phyloP scores from a whole-genome alignment of 2,888 invertebrate genomes.

The Sialis fuliginosa region DNA sequence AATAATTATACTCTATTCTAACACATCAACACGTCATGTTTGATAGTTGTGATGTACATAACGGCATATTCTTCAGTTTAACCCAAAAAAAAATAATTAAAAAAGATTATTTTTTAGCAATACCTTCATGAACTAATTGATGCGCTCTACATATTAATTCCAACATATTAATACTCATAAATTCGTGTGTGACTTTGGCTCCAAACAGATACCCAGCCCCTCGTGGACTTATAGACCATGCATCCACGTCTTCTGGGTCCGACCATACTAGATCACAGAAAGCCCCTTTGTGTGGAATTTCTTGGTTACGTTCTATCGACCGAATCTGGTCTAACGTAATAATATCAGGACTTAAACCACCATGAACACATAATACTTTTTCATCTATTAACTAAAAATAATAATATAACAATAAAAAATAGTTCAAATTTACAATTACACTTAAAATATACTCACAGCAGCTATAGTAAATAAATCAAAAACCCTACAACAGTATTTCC shows the following conservation, averaged over 20 bases:
- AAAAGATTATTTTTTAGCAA: constrained; percentile 1
- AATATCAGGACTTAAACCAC: constrained; percentile 93
- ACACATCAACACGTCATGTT: background rate
- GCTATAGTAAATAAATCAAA: constrained; percentile 96
- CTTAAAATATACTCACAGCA: constrained; percentile 48
- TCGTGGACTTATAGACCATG: constrained; percentile 63
- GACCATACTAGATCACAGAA: constrained; percentile 99
- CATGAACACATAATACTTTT: constrained; percentile 94
- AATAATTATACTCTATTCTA: too few species aligned
- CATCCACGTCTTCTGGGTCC: constrained; percentile 71
- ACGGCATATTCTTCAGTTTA: too few species aligned
- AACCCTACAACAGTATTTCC: constrained; percentile 96
- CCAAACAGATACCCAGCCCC: constrained; percentile 98
- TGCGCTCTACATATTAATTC: constrained; percentile 94
- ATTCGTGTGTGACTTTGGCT: constrained; percentile 80
- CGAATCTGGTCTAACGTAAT: constrained; percentile 93
- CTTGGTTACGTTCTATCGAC: constrained; percentile 87
- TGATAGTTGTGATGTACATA: too few species aligned
- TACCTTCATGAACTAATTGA: constrained; percentile 97
- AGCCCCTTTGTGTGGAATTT: constrained; percentile 96
- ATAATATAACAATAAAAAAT: constrained; percentile 1
- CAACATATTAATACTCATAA: constrained; percentile 84
- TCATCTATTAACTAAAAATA: constrained; percentile 81
- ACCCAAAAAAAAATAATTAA: background rate
- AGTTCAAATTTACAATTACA: background rate